phyloP scores from a whole-genome alignment of 2,888 invertebrate genomes.

The Thecophora atra region DNA sequence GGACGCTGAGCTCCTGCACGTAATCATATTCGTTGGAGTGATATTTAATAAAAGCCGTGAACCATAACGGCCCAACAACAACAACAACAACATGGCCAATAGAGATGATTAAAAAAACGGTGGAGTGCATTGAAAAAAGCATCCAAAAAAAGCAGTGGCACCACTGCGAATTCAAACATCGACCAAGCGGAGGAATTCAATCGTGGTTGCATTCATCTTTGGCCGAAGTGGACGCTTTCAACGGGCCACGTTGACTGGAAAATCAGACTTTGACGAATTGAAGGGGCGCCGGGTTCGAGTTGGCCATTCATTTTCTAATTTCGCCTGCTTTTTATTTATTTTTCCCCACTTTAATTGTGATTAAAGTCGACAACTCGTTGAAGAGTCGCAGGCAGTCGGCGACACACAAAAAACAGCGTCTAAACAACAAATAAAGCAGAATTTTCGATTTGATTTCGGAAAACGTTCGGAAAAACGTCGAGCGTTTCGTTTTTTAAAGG shows the following conservation, averaged over 20 bases:
- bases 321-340: not conserved
- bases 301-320: not conserved
- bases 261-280: slow-evolving; percentile 17
- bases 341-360: slow-evolving; percentile 20
- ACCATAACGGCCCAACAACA: not conserved
- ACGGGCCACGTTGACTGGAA: slow-evolving; percentile 9
- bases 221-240: slow-evolving; percentile 8
- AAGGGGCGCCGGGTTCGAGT: slow-evolving; percentile 7
- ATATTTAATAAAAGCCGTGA: slow-evolving; percentile 20
- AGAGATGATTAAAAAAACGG: not conserved
- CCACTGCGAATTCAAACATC: not conserved
- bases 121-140: not conserved
- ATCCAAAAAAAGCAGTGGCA: not conserved
- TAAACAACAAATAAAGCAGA: not conserved
- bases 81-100: not conserved
- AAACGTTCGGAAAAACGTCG: not conserved
- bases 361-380: slow-evolving; percentile 12
- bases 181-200: slow-evolving; percentile 5
- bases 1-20: not conserved
- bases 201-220: slow-evolving; percentile 8
- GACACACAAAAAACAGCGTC: not conserved
- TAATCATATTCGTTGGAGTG: not conserved
- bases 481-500: not conserved
- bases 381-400: not conserved
- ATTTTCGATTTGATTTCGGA: slow-evolving; percentile 6